phyloP scores from a whole-genome alignment of 2,113 vertebrate species.

The Patagioenas fasciata region DNA sequence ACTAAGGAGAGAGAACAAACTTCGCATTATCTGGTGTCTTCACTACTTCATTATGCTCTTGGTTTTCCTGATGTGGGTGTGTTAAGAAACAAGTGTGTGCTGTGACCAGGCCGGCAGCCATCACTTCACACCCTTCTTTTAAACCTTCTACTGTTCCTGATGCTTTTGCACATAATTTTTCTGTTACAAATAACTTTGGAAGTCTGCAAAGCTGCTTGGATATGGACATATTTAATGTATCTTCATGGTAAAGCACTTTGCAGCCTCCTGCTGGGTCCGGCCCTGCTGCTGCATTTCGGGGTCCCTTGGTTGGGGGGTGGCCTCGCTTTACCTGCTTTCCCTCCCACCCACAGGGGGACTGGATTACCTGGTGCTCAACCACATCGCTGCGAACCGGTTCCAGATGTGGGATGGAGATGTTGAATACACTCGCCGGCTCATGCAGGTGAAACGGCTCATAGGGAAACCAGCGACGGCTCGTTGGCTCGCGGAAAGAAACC shows the following conservation, averaged over 20 bases:
- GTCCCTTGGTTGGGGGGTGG: not conserved
- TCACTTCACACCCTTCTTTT: not conserved
- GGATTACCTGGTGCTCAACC: constrained; percentile 87
- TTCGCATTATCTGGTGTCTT: not conserved
- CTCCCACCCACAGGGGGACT: constrained; percentile 73
- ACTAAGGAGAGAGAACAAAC: not conserved
- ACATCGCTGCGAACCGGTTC: constrained; percentile 77
- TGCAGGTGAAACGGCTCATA: constrained; percentile 76
- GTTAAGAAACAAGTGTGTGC: not conserved
- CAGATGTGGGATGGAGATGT: constrained; percentile 79
- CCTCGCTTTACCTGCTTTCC: not conserved
- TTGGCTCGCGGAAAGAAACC: not conserved
- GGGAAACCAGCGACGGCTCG: not conserved
- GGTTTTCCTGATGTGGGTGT: not conserved
- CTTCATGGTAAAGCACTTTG: not conserved
- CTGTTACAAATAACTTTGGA: not conserved
- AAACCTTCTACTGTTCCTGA: not conserved
- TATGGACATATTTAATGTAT: not conserved
- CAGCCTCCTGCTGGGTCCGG: not conserved
- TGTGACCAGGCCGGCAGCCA: not conserved
- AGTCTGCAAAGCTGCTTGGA: not conserved
- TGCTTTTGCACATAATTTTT: not conserved
- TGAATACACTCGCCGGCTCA: constrained; percentile 76
- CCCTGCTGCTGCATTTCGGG: not conserved
- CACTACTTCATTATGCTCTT: not conserved